phyloP scores from a whole-genome alignment of 1,140 invertebrate species.

The Trichogramma pretiosum region DNA sequence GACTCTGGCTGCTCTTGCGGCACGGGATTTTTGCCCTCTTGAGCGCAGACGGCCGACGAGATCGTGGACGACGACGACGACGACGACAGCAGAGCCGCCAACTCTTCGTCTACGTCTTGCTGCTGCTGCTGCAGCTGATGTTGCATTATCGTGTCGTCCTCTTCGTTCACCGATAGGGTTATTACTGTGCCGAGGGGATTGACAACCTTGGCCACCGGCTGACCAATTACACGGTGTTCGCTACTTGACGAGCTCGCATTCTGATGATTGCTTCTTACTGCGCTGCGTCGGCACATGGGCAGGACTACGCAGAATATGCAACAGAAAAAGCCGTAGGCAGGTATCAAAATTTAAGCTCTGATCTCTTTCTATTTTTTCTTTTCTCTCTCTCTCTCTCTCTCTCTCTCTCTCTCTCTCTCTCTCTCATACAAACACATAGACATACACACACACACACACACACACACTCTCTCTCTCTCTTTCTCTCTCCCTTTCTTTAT shows the following conservation, averaged over 20 bases:
- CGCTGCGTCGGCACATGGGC: no score
- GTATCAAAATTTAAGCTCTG: no score
- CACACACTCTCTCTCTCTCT: no score
- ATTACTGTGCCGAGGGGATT: constrained; percentile 64
- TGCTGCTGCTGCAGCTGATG: constrained; percentile 35
- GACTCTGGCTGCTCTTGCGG: constrained; percentile 31
- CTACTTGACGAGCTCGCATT: no score
- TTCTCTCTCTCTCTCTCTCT: not conserved
- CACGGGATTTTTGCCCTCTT: constrained; percentile 37
- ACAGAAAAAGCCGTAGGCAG: constrained; percentile 71
- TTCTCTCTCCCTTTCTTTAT: no score
- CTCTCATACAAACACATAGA: no score
- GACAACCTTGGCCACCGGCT: constrained; percentile 58
- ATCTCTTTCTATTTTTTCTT: constrained; percentile 7
- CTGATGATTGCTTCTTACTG: no score
- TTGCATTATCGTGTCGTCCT: constrained; percentile 40
- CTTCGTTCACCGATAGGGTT: constrained; percentile 46
- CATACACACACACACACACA: no score
- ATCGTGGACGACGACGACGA: constrained; percentile 1
- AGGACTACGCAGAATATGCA: no score
- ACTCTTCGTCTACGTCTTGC: constrained; percentile 31
- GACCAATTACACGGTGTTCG: no score
- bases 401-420: not conserved
- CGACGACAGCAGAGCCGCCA: not conserved
- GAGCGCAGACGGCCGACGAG: constrained; percentile 36